Conservation (phyloP, 2,113 vertebrate genomes). For the Tragelaphus imberbis region DNA sequence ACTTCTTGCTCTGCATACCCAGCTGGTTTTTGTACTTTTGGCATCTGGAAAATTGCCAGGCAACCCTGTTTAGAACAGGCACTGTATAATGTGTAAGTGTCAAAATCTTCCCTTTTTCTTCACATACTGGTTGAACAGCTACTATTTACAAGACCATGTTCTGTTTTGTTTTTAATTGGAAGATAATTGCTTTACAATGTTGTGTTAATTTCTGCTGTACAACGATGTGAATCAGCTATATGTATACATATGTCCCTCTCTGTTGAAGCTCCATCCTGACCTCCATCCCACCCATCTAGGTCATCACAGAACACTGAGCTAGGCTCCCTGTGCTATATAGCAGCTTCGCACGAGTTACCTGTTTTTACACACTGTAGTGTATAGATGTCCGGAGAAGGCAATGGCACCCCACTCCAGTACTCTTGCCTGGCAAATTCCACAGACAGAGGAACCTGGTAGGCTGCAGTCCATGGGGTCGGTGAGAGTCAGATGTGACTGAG, state of each 20-base stretch:
- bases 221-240: background rate
- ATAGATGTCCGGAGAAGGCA: background rate
- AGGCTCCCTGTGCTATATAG: background rate
- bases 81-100: accelerated
- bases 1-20: accelerated
- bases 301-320: background rate
- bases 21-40: background rate
- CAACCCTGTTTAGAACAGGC: background rate
- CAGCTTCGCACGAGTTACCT: accelerated
- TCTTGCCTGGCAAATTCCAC: no score
- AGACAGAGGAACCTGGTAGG: no score
- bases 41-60: background rate
- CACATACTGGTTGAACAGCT: background rate
- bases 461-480: no score
- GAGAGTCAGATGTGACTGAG: accelerated
- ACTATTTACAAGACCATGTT: accelerated
- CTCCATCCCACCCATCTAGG: background rate
- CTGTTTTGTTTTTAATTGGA: background rate
- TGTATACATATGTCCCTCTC: background rate
- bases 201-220: background rate
- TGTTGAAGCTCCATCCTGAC: background rate
- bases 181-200: background rate
- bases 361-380: background rate
- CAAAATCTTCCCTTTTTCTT: background rate
- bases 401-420: no score